Evolutionary conservation across 2,888 invertebrate species (phyloP).

Genomic region (Brachyptera risi): DNA sequence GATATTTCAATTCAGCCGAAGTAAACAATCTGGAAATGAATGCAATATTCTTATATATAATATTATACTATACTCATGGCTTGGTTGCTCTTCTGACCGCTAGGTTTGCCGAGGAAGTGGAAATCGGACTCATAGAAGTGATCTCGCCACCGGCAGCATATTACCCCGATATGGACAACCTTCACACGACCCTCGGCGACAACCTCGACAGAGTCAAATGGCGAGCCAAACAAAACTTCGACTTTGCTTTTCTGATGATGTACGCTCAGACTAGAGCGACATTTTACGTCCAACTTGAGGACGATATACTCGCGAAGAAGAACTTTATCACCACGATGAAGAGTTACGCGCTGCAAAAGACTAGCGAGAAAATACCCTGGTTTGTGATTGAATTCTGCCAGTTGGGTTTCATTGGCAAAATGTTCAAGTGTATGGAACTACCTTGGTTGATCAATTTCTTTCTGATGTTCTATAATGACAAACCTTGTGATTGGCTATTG

Average conservation of each 20-base stretch:
- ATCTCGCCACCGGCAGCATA: constrained; percentile 79
- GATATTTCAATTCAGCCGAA: too few species aligned
- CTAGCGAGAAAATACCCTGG: constrained; percentile 74
- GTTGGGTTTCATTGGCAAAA: constrained; percentile 89
- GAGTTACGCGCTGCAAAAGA: constrained; percentile 73
- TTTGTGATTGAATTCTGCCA: constrained; percentile 90
- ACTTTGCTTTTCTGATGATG: constrained; percentile 91
- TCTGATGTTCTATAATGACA: constrained; percentile 91
- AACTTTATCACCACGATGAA: constrained; percentile 83
- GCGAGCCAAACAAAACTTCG: constrained; percentile 93
- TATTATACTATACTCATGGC: too few species aligned
- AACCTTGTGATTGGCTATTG: constrained; percentile 95
- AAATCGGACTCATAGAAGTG: constrained; percentile 81
- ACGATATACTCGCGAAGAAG: constrained; percentile 85
- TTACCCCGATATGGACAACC: constrained; percentile 78
- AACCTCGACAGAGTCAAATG: constrained; percentile 79
- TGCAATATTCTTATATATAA: too few species aligned
- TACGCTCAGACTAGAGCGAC: constrained; percentile 83
- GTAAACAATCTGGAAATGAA: too few species aligned
- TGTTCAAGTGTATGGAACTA: constrained; percentile 85
- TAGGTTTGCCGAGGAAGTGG: constrained; percentile 73
- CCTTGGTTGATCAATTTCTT: constrained; percentile 87
- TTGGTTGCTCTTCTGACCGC: too few species aligned
- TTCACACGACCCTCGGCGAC: constrained; percentile 80
- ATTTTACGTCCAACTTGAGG: constrained; percentile 90